Evolutionary conservation across 1,140 invertebrate species (phyloP).

Genomic region (Atta texana): DNA sequence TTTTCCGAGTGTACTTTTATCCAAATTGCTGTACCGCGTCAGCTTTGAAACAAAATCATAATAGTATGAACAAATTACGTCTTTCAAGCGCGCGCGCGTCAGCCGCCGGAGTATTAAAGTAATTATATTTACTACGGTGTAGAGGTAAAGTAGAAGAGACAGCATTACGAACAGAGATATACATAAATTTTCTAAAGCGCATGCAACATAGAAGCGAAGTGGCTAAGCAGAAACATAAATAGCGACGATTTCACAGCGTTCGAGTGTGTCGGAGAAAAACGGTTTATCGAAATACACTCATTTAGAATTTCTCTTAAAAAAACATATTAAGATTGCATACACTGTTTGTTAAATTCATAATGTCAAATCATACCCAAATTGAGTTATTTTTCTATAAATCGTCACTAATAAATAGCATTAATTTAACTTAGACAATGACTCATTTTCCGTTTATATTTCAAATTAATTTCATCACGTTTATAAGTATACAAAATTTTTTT

Average conservation of each 20-base stretch:
- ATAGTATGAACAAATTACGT: conserved; percentile 62
- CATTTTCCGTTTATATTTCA: too few relatives aligned
- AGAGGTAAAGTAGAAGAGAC: conserved; percentile 24
- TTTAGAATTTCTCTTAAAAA: background rate
- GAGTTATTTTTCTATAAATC: too few relatives aligned
- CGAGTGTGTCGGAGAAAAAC: background rate
- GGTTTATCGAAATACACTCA: background rate
- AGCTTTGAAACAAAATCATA: conserved; percentile 74
- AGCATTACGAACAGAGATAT: too few relatives aligned
- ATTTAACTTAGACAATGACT: too few relatives aligned
- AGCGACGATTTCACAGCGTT: conserved; percentile 42
- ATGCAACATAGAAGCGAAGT: conserved; percentile 8
- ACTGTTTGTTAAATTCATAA: too few relatives aligned
- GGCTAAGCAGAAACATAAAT: background rate
- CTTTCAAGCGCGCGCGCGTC: conserved; percentile 38
- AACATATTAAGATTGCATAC: background rate
- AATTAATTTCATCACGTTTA: too few relatives aligned
- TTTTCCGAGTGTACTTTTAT: conserved; percentile 64
- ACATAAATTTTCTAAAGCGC: conserved; percentile 14
- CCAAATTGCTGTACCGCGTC: conserved; percentile 66
- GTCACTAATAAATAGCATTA: too few relatives aligned
- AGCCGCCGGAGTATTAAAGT: conserved; percentile 65
- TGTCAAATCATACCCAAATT: too few relatives aligned
- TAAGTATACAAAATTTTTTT: too few relatives aligned
- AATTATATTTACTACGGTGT: conserved; percentile 64